Base-by-base conservation (phyloP, 2,797 vertebrate species). In the Eulemur rubriventer region DNA sequence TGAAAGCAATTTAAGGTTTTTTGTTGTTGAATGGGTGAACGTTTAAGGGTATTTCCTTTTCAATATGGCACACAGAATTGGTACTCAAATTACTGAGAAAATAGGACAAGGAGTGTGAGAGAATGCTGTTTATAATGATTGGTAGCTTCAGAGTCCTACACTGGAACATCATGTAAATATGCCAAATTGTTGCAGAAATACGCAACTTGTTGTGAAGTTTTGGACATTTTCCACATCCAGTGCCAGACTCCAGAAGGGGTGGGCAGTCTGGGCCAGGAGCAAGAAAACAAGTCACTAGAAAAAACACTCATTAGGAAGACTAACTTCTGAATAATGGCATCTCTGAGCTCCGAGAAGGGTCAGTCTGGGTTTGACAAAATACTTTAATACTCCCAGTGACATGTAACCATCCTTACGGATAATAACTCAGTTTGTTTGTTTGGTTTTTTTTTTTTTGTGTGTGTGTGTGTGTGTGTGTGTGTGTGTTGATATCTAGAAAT, bases 261-360 rank as follows among this genome's bases (percentile, higher is more conserved):
- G 28, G 48, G 20, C 17, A 70, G 8, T 52, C 13, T 75, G 41
- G 18, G 38, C 17, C 57, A 75, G 4, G 33, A 69, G 12, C 38
- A 89, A 94, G 41, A 75, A 95, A 95, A 94, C 38, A 86, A 81
- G 14, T 91, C 69, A 50, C 16, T 24, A 67, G 52, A 91, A 75
- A 94, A 84, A 81, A 41, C 16, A 33, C 43, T 59, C 14, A 18
- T 81, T 69, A 30, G 24, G 52, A 87, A 73, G 17, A 52, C 33
- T 80, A 80, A 57, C 24, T 28, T 94, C 59, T 87, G 59, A 86
- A 57, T 69, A 63, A 22, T 38, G 24, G 7, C 24, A 26, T 69
- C 52, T 82, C 35, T 89, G 79, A 50, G 48, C 20, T 86, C 14
- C 12, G 18, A 35, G 4, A 33, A 55, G 61, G 14, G 46, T 72